Evolutionary conservation across 2,797 vertebrate genomes (phyloP), one percentile per base, ranked within the genome.

Genomic region (Coregonus ussuriensis): DNA sequence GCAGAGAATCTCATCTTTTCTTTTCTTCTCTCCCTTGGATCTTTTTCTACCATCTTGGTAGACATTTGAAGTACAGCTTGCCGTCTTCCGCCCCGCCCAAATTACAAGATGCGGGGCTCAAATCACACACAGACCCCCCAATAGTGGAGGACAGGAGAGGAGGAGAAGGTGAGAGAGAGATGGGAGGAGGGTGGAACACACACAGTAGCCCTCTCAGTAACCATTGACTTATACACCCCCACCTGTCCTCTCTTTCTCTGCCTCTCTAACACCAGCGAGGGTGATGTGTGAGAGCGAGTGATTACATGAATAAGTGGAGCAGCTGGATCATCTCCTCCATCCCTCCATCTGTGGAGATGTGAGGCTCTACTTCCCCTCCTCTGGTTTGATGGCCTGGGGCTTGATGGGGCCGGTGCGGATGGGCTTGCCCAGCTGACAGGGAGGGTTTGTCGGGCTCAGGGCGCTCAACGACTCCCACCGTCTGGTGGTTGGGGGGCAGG

Each of bases 341-440:
- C 70, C 74, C 14, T 71, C 53, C 41, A 6, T 82, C 80, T 65
- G 72, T 80, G 82, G 75, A 76, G 82, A 76, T 37, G 37, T 15
- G 14, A 62, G 18, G 84, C 82, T 79, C 88, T 91, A 99, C 93
- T 99, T 99, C 89, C 97, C 94, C 92, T 99, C 98, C 88, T 99
- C 98, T 0, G 97, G 96, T 94, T 99, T 99, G 92, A 99, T 97
- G 80, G 97, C 96, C 94, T 99, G 98, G 80, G 98, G 98, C 91
- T 99, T 99, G 86, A 99, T 99, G 90, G 98, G 98, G 93, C 98
- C 98, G 87, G 98, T 99, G 91, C 98, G 94, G 86, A 99, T 95
- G 84, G 98, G 98, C 90, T 99, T 99, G 93, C 91, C 81, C 6
- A n/a, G 90, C 25, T 53, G 93, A 88, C 71, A 92, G 72, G 14